Evolutionary conservation across 1,140 invertebrate genomes (phyloP).

Genomic region (Cotesia typhae): DNA sequence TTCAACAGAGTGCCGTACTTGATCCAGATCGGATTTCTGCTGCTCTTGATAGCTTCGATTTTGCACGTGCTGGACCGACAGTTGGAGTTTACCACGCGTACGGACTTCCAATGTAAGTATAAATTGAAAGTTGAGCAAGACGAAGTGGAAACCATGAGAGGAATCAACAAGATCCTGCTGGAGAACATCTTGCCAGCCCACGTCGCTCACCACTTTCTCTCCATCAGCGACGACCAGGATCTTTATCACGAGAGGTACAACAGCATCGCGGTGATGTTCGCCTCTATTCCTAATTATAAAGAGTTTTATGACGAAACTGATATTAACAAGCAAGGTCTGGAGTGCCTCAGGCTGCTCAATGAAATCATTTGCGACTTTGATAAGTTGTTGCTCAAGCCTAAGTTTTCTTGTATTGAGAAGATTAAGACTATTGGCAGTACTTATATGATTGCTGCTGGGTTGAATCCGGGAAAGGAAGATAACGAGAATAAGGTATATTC

Average conservation of each 20-base stretch:
- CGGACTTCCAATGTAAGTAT: constrained; percentile 93
- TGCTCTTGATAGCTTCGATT: constrained; percentile 72
- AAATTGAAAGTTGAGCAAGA: constrained; percentile 91
- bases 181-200: constrained; percentile 97
- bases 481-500: constrained; percentile 68
- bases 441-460: constrained; percentile 96
- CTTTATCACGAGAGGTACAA: constrained; percentile 94
- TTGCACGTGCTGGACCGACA: constrained; percentile 85
- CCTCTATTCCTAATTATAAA: constrained; percentile 98
- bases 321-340: constrained; percentile 95
- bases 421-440: constrained; percentile 99
- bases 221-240: constrained; percentile 76
- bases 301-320: constrained; percentile 98
- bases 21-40: constrained; percentile 71
- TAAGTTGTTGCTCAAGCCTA: constrained; percentile 91
- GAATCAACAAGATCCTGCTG: constrained; percentile 92
- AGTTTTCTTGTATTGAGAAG: constrained; percentile 96
- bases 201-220: constrained; percentile 92
- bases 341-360: constrained; percentile 93
- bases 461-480: constrained; percentile 87
- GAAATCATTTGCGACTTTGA: constrained; percentile 99
- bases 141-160: constrained; percentile 93
- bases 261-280: constrained; percentile 97
- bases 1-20: constrained; percentile 74
- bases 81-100: constrained; percentile 85